These are phyloP conservation scores for Calyptomena viridis DNA, from an alignment of 2,113 vertebrate genomes.

Conservation along the genomic window DNA sequence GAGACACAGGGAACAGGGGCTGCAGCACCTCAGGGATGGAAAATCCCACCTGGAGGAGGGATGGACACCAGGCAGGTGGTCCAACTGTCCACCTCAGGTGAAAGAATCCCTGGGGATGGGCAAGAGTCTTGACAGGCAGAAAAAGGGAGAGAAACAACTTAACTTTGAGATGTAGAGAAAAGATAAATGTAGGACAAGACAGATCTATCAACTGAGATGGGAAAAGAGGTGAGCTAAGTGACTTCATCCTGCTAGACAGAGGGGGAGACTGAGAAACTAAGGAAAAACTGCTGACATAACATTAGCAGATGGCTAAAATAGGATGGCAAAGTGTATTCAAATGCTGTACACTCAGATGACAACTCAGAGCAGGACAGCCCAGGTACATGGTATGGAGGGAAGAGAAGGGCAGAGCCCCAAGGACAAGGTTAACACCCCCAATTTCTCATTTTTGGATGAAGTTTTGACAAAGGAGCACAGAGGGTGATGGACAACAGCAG, in stretches of 20 bases:
- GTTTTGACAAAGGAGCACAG: background rate
- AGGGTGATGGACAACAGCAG: background rate
- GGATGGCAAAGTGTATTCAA: background rate
- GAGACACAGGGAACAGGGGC: background rate
- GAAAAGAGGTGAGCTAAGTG: background rate
- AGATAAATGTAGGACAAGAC: background rate
- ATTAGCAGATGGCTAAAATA: background rate
- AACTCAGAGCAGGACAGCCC: background rate
- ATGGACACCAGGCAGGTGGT: background rate
- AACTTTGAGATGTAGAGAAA: background rate
- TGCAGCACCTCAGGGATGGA: background rate
- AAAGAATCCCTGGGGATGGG: fast-evolving
- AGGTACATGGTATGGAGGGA: background rate
- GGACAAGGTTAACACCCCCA: background rate
- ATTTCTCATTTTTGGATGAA: background rate
- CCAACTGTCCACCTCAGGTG: background rate
- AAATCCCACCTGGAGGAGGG: background rate
- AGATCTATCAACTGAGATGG: background rate
- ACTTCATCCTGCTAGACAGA: background rate
- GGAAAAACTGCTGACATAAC: background rate
- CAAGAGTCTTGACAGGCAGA: background rate
- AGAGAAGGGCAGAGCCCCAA: background rate
- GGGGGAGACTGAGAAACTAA: background rate
- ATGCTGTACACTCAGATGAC: background rate
- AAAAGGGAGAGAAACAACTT: background rate